Base-by-base conservation (phyloP, 2,888 invertebrate genomes). In the Sarcophaga carnaria region DNA sequence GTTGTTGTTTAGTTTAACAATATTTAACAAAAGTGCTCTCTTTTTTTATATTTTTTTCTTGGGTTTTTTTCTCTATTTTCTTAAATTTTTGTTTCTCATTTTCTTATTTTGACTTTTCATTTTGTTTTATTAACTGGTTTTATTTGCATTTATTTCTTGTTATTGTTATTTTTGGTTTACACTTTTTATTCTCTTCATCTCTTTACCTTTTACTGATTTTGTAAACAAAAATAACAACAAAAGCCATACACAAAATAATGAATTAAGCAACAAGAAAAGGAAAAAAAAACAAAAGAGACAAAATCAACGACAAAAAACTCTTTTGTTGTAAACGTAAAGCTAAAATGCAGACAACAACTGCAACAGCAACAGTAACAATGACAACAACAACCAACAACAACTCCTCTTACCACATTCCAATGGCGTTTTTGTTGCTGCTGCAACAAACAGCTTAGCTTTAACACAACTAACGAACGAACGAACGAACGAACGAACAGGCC, bases 361-460 rank as follows among this genome's bases (percentile, higher is more conserved):
- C 71, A 37, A 10, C 37, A 37, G 37, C 37, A 37, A 37, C 37
- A 37, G 37, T 17, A 54, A 12, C 54, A 54, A 4, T 54, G 17
- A 10, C 37, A 79, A 62, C 62, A 69, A 22, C n/a, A 20, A 69
- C 25, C 49, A 60, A 76, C 54, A 82, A 82, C 59, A 85, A 83
- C 85, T 37, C 66, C 83, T 83, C 80, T 83, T 83, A 83, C 88
- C 85, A 80, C 85, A 88, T 85, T 85, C 83, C 85, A 78, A 27
- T 78, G 67, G 59, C 74, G 59, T 74, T 85, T 82, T 74, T 87
- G 66, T 64, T 71, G 83, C 74, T 62, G 27, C 60, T 67, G 82
- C 71, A 79, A 80, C 64, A 82, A 80, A 76, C 49, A 54, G 12
- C 54, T 54, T 54, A 54, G 54, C 54, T 54, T 54, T 74, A 27